Conservation (phyloP, 1,140 invertebrate species). For the Tetramorium simillimum region DNA sequence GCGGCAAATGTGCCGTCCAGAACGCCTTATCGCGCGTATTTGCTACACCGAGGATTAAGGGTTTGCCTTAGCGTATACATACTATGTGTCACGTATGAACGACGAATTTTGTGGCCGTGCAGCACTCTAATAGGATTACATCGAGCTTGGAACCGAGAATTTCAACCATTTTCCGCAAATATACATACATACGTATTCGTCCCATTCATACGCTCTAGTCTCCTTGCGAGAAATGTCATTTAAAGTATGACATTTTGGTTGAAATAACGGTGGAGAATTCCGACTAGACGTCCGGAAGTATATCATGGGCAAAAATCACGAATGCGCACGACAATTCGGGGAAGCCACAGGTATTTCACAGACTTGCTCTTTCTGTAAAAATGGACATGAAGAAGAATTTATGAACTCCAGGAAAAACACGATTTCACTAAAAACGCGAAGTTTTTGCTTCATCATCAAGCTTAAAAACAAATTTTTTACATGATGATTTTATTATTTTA, state of each 20-base stretch:
- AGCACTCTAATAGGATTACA: constrained; percentile 45
- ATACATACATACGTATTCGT: neutral
- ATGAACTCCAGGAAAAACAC: neutral
- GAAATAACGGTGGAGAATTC: constrained; percentile 19
- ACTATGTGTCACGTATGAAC: constrained; percentile 7
- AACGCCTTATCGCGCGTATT: neutral
- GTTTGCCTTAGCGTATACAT: neutral
- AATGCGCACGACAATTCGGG: neutral
- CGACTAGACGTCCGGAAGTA: constrained; percentile 12
- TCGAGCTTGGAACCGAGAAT: constrained; percentile 16
- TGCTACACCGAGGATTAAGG: constrained; percentile 22
- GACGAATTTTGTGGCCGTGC: constrained; percentile 34
- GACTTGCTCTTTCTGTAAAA: neutral
- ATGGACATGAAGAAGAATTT: constrained; percentile 3
- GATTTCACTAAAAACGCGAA: neutral
- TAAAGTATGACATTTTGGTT: constrained; percentile 15
- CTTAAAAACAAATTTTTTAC: neutral
- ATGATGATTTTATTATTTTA: neutral
- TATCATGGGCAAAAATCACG: neutral
- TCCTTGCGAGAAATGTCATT: neutral
- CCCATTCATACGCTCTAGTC: neutral
- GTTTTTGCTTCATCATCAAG: neutral
- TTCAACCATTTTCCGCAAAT: constrained; percentile 18
- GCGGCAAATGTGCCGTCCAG: neutral
- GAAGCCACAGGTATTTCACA: constrained; percentile 17